These are phyloP conservation scores for Halictus ligatus DNA, from an alignment of 2,888 invertebrate genomes.

Conservation along the genomic window DNA sequence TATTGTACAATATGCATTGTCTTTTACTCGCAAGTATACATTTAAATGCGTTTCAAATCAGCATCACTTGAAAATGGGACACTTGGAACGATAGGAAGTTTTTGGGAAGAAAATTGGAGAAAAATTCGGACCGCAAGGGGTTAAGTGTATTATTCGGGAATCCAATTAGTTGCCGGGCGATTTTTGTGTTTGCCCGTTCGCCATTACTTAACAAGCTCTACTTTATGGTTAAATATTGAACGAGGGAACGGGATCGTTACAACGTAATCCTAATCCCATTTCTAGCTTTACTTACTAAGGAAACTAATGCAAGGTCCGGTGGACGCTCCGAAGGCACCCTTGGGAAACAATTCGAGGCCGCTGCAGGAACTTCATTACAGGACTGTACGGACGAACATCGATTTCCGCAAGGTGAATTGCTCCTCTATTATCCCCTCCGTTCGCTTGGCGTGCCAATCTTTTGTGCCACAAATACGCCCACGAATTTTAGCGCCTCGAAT, in stretches of 20 bases:
- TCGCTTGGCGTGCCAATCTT: conserved; percentile 8
- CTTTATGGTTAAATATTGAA: conserved; percentile 58
- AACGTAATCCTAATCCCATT: conserved; percentile 60
- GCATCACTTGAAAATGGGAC: background rate
- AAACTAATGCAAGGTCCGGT: conserved; percentile 95
- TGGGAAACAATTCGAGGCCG: conserved; percentile 98
- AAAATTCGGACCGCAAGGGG: background rate
- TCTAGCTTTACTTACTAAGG: conserved; percentile 93
- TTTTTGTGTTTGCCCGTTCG: conserved; percentile 12
- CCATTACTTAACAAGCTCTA: conserved; percentile 52
- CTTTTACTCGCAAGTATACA: background rate
- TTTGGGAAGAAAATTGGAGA: background rate
- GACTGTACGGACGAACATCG: conserved; percentile 98
- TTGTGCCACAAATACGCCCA: background rate
- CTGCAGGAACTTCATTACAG: conserved; percentile 96
- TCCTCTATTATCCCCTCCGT: conserved; percentile 20
- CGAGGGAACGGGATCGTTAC: conserved; percentile 42
- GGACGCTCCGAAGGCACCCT: conserved; percentile 93
- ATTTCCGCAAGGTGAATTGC: conserved; percentile 90
- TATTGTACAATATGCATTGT: background rate
- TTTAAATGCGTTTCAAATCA: background rate
- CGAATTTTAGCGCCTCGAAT: background rate
- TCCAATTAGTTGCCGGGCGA: background rate
- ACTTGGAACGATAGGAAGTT: background rate
- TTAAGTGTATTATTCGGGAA: conserved; percentile 41